Evolutionary conservation across 2,888 invertebrate genomes (phyloP).

Genomic region (Anaspis maculata): DNA sequence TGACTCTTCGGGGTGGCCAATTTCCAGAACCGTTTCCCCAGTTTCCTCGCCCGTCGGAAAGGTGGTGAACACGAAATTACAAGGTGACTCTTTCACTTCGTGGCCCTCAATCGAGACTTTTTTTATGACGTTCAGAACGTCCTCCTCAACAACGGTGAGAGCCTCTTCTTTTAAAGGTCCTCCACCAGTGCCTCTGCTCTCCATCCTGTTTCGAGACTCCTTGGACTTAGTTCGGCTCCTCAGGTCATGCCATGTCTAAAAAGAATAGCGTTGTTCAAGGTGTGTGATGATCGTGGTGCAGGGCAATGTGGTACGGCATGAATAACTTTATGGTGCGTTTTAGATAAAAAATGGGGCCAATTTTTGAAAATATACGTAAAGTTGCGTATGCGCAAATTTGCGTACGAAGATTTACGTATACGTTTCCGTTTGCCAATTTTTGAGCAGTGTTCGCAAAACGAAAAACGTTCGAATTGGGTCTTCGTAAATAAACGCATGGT

Average conservation of each 20-base stretch:
- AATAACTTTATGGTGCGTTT: too few species aligned
- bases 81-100: background rate
- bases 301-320: too few species aligned
- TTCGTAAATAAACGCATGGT: too few species aligned
- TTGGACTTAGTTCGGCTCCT: background rate
- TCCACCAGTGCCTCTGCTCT: background rate
- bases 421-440: too few species aligned
- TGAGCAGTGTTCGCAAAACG: too few species aligned
- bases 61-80: background rate
- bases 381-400: too few species aligned
- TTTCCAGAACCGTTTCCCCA: background rate
- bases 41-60: background rate
- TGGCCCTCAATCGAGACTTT: constrained; percentile 5
- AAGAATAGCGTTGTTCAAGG: too few species aligned
- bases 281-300: too few species aligned
- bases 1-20: background rate
- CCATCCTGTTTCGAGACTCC: background rate
- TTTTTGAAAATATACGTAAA: too few species aligned
- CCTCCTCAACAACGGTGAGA: background rate
- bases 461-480: too few species aligned
- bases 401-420: too few species aligned
- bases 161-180: background rate
- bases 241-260: background rate
- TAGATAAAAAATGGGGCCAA: too few species aligned
- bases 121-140: constrained; percentile 2